Conservation (phyloP, 2,888 invertebrate species). For the Acrobasis repandana region DNA sequence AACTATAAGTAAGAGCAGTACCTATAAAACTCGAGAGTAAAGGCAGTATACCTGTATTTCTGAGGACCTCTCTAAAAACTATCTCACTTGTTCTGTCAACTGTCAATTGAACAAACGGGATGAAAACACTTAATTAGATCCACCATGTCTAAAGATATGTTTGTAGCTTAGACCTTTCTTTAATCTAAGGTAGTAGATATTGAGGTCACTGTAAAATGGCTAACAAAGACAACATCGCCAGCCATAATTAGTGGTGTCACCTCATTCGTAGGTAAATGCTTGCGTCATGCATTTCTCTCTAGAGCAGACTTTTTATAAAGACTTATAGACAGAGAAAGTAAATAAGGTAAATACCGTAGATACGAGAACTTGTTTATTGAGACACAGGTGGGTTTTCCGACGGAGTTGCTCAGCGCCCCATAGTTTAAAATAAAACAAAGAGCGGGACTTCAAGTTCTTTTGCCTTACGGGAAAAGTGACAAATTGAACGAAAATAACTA, state of each 20-base stretch:
- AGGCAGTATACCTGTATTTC: no score
- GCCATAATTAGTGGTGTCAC: background rate
- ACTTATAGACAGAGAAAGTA: conserved; percentile 9
- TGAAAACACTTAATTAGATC: no score
- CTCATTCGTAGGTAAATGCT: background rate
- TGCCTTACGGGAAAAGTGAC: background rate
- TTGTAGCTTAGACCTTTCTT: no score
- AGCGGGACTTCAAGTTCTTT: background rate
- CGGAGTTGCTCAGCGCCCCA: background rate
- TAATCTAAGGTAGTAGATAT: no score
- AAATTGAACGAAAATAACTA: background rate
- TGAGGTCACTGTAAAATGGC: background rate
- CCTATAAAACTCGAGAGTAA: no score
- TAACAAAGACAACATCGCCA: background rate
- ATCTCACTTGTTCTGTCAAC: no score
- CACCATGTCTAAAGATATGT: no score
- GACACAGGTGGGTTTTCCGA: background rate
- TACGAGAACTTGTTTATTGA: conserved; percentile 5
- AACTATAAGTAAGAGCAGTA: no score
- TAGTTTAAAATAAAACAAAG: conserved; percentile 5
- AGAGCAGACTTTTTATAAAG: conserved; percentile 1
- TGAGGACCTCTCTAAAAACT: no score
- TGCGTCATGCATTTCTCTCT: background rate
- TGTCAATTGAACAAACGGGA: no score
- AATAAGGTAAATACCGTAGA: conserved; percentile 1